Evolutionary conservation across 2,888 invertebrate genomes (phyloP).

Genomic region (Clistopyga incitator): DNA sequence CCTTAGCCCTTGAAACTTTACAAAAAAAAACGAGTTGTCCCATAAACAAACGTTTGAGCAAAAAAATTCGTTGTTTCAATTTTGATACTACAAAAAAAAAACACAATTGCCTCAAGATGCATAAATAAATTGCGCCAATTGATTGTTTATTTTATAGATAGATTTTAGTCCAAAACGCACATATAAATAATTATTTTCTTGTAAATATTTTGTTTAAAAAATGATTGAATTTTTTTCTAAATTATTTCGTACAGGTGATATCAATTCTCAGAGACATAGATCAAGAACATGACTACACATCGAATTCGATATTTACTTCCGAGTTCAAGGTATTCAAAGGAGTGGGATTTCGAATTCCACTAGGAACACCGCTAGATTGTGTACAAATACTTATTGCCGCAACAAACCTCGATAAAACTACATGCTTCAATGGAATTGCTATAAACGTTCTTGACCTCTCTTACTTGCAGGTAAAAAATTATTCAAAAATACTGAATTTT

Average conservation of each 20-base stretch:
- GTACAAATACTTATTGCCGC: slow-evolving; percentile 74
- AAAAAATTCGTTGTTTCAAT: no score
- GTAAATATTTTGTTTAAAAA: slow-evolving; percentile 4
- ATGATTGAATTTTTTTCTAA: background rate
- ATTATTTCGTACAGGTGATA: slow-evolving; percentile 72
- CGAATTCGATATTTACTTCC: slow-evolving; percentile 68
- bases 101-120: no score
- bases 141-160: no score
- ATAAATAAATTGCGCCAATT: no score
- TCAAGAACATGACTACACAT: slow-evolving; percentile 70
- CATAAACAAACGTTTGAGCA: no score
- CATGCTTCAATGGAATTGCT: slow-evolving; percentile 67
- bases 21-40: no score
- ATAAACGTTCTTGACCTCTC: slow-evolving; percentile 73
- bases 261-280: slow-evolving; percentile 73
- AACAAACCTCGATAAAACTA: slow-evolving; percentile 64
- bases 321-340: slow-evolving; percentile 77
- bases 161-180: no score
- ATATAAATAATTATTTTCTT: no score
- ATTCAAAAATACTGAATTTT: background rate
- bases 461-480: slow-evolving; percentile 75
- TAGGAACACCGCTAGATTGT: slow-evolving; percentile 72
- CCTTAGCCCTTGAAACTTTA: no score
- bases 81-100: no score
- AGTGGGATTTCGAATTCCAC: slow-evolving; percentile 73